Conservation (phyloP, 1,140 invertebrate genomes). For the Popillia japonica region DNA sequence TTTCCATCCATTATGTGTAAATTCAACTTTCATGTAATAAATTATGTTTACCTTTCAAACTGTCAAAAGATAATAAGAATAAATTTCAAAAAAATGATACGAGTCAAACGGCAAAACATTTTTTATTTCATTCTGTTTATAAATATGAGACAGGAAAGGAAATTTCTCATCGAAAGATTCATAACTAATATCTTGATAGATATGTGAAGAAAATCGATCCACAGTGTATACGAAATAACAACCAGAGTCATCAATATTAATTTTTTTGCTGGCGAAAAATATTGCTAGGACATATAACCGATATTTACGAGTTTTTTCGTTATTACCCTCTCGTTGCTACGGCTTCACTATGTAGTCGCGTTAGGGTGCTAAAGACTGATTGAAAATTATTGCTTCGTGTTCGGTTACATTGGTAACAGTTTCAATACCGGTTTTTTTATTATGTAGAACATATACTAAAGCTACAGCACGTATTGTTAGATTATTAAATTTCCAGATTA, state of each 20-base stretch:
- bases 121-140: no score
- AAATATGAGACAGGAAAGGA: no score
- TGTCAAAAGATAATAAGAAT: no score
- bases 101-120: no score
- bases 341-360: background rate
- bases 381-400: conserved; percentile 22
- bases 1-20: no score
- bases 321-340: conserved; percentile 8
- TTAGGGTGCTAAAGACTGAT: conserved; percentile 19
- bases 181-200: conserved; percentile 25
- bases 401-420: background rate
- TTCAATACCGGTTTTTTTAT: background rate
- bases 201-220: conserved; percentile 12
- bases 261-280: conserved; percentile 4
- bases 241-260: conserved; percentile 24
- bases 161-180: background rate
- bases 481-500: background rate
- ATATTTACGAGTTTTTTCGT: conserved; percentile 29
- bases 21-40: no score
- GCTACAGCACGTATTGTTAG: background rate
- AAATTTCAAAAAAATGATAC: no score
- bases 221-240: background rate
- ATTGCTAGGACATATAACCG: conserved; percentile 17
- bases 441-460: background rate
- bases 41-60: no score